These are phyloP conservation scores for Rhombomys opimus DNA, from an alignment of 2,113 vertebrate genomes.

Conservation along the genomic window DNA sequence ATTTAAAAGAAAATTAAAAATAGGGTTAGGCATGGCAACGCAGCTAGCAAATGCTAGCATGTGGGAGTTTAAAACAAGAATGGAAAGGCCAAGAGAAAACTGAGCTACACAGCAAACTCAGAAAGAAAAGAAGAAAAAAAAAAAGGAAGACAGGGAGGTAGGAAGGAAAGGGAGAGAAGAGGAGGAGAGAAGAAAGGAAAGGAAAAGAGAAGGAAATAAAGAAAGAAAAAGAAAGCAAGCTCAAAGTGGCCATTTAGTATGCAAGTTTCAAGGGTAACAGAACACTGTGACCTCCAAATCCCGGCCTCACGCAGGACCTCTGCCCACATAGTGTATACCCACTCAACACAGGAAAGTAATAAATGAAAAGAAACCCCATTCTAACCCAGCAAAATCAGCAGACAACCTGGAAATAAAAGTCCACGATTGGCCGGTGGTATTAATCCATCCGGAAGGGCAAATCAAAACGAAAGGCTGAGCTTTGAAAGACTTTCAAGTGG, in stretches of 20 bases:
- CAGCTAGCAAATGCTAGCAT: background rate
- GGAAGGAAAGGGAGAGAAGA: background rate
- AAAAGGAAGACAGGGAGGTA: no score
- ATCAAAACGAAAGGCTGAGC: background rate
- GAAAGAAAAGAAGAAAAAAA: no score
- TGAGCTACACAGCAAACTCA: background rate
- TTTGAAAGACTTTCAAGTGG: background rate
- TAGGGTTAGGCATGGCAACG: background rate
- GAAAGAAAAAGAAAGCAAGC: background rate
- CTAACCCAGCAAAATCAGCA: background rate
- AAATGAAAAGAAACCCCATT: rapidly evolving
- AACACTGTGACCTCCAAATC: background rate
- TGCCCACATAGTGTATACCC: background rate
- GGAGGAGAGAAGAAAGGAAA: background rate
- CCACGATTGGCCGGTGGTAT: background rate
- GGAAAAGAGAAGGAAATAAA: background rate
- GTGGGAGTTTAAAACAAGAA: background rate
- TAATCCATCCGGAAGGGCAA: background rate
- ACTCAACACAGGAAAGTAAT: background rate
- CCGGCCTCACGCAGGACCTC: rapidly evolving
- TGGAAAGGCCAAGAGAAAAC: background rate
- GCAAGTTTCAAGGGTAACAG: background rate
- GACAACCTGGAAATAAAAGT: background rate
- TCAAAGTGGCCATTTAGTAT: background rate
- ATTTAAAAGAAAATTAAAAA: background rate